Base-by-base conservation (phyloP, 2,888 invertebrate genomes). In the Stenotaenia linearis region DNA sequence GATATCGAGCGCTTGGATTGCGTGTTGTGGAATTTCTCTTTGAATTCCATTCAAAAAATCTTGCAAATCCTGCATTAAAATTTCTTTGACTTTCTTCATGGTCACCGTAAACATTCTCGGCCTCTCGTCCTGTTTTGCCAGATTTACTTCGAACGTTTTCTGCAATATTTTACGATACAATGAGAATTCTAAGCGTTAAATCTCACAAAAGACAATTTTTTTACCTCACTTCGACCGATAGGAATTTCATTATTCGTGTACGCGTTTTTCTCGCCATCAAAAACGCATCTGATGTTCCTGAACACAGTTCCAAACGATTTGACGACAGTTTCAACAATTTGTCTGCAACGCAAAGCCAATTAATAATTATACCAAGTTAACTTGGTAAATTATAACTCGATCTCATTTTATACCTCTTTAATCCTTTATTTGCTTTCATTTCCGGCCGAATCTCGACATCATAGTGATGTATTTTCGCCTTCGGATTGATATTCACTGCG, bases 1-100 rank as follows among this genome's bases (percentile, higher is more conserved):
- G 25, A 81, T 78, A 40, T 81, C 81, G 10, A 81, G 61, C 9
- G 80, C 78, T 30, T 79, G 80, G 25, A 81, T 37, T 1, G 78
- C 78, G 18, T 61, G 28, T 21, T 75, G 79, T 5, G 79, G 77
- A 50, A 21, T 30, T 21, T 81, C 77, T 28, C 30, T 18, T 21
- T 30, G 15, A 12, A 18, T 0, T 3, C 78, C 78, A 21, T 81
- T 45, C n/a, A 80, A 61, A 80, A 81, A 81, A 12, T 78, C 21
- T 21, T 56, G 37, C 61, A 80, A 32, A 12, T 40, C 56, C 10
- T 12, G n/a, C 21, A 80, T 25, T n/a, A 28, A 30, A n/a, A 80
- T 75, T 30, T 56, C 18, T 0, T 61, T 69, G 5, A 74, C 80
- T 30, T 40, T 18, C 32, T 78, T 78, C 4, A 78, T 18, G 15